phyloP scores from a whole-genome alignment of 2,797 vertebrate genomes.

The Synanceia verrucosa region DNA sequence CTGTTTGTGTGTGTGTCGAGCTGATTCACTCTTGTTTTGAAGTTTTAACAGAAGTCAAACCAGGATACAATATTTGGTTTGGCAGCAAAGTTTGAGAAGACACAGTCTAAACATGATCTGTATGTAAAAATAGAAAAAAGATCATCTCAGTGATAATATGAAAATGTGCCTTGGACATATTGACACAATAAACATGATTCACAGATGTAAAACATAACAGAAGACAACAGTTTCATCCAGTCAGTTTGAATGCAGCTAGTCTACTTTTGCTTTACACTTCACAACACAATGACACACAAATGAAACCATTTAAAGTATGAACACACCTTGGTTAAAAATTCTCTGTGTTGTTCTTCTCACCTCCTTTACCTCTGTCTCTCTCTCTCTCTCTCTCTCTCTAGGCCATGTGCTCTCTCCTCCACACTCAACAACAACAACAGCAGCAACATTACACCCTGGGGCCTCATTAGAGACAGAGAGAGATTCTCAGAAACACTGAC shows the following conservation, averaged over 20 bases:
- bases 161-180: too few species aligned
- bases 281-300: too few species aligned
- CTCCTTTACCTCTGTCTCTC: not conserved
- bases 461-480: not conserved
- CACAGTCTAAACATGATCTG: not conserved
- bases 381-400: not conserved
- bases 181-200: too few species aligned
- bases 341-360: not conserved
- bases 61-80: not conserved
- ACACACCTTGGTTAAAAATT: too few species aligned
- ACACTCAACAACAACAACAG: slow-evolving; percentile 56
- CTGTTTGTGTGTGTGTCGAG: not conserved
- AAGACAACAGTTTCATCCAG: too few species aligned
- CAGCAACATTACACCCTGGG: slow-evolving; percentile 42
- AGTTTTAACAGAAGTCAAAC: not conserved
- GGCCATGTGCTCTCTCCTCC: not conserved
- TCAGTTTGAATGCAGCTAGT: too few species aligned
- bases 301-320: not conserved
- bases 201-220: too few species aligned
- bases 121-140: too few species aligned
- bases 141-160: too few species aligned
- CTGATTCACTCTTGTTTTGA: not conserved
- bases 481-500: slow-evolving; percentile 70
- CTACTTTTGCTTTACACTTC: too few species aligned
- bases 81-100: not conserved